Conservation (phyloP, 1,140 invertebrate genomes). For the Lepidurus packardi region DNA sequence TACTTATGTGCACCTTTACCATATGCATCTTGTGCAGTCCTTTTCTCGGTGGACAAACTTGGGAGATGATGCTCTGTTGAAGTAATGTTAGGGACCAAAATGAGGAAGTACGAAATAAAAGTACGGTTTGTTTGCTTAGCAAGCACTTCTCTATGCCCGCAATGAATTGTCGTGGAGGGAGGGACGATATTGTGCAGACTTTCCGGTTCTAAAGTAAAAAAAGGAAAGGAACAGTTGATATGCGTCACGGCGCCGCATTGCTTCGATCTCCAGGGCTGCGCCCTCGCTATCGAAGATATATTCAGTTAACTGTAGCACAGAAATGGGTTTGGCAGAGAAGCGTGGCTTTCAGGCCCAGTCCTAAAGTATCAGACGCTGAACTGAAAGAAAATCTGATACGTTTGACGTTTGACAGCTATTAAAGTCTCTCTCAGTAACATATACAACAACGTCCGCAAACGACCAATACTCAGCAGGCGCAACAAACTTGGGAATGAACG, state of each 20-base stretch:
- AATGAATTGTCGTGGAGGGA: not conserved
- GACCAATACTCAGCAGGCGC: not conserved
- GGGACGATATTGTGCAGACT: not conserved
- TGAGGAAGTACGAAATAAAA: not conserved
- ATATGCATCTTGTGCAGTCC: no score
- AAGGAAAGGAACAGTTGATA: not conserved
- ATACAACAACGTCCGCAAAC: not conserved
- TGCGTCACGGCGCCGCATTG: not conserved
- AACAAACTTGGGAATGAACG: no score
- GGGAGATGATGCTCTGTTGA: not conserved
- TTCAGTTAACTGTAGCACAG: slow-evolving; percentile 11
- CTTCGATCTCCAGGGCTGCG: not conserved
- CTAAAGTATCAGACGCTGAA: not conserved
- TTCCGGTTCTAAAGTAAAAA: not conserved
- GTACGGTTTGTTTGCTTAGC: not conserved
- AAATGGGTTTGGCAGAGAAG: slow-evolving; percentile 18
- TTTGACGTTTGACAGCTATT: slow-evolving; percentile 11
- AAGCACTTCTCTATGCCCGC: not conserved
- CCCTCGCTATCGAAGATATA: slow-evolving; percentile 9
- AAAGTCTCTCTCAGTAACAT: not conserved
- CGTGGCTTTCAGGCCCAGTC: not conserved
- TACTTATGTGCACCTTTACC: not conserved
- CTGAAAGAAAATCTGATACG: slow-evolving; percentile 4
- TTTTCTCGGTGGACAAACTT: not conserved
- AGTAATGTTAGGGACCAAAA: not conserved